phyloP scores from a whole-genome alignment of 2,888 invertebrate species.

The Rhingia rostrata region DNA sequence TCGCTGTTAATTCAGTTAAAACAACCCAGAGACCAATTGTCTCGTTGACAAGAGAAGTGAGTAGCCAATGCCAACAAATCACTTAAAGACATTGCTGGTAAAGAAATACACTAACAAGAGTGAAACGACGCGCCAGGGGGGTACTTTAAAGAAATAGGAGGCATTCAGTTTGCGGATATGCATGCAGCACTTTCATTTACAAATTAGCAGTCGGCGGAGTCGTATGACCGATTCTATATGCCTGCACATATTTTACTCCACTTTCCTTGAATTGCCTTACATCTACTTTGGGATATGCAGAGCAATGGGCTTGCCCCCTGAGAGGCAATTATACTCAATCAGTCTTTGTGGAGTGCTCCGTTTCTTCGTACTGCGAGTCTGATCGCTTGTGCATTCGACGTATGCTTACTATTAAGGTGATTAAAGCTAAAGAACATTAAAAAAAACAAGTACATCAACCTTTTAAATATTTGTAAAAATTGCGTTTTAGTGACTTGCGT shows the following conservation, averaged over 20 bases:
- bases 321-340: constrained; percentile 70
- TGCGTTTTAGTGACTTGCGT: neutral
- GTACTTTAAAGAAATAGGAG: constrained; percentile 36
- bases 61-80: constrained; percentile 52
- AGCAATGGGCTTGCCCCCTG: constrained; percentile 43
- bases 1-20: constrained; percentile 10
- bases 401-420: constrained; percentile 33
- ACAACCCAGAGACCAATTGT: constrained; percentile 19
- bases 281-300: constrained; percentile 29
- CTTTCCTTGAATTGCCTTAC: constrained; percentile 24
- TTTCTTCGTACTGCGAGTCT: constrained; percentile 43
- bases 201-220: constrained; percentile 56
- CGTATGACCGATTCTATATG: constrained; percentile 49
- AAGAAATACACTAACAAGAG: constrained; percentile 25
- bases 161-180: constrained; percentile 44
- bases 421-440: constrained; percentile 24
- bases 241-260: constrained; percentile 28
- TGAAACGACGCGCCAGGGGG: neutral
- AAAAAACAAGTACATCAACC: neutral
- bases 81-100: constrained; percentile 38
- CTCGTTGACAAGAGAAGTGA: constrained; percentile 41
- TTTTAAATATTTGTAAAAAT: neutral
- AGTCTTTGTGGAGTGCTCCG: constrained; percentile 51
- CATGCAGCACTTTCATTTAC: constrained; percentile 73
- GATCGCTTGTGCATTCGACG: constrained; percentile 27